A percentile compares a stretch with the other conserved stretches of the same genome.
Evolutionary conservation across 53 echinoderm and acorn worm genomes (phyloP).

Genomic region (Hippasteria phrygiana): DNA sequence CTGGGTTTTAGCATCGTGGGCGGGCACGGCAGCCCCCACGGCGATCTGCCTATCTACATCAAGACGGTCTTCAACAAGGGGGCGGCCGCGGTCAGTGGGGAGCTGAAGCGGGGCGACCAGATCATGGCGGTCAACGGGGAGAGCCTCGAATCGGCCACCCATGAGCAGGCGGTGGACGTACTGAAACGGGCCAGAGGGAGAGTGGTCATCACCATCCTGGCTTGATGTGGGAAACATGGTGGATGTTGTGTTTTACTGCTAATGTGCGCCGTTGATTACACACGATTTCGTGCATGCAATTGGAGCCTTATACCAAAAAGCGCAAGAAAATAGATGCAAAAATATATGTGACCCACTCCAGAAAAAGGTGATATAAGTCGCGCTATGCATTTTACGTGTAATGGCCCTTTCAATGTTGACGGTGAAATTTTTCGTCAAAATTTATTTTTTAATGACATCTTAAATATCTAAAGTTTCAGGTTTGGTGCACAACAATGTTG

Average conservation of each 20-base stretch:
- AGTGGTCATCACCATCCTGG: constrained; percentile 80
- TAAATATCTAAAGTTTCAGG: too few relatives aligned
- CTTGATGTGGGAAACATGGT: constrained; percentile 14
- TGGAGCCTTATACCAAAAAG: too few relatives aligned
- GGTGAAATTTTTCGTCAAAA: too few relatives aligned
- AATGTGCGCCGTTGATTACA: too few relatives aligned
- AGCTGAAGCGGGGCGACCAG: constrained; percentile 90
- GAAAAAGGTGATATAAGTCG: too few relatives aligned
- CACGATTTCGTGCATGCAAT: too few relatives aligned
- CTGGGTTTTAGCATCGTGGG: constrained; percentile 98
- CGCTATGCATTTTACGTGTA: too few relatives aligned
- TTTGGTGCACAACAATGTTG: too few relatives aligned
- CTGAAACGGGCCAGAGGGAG: constrained; percentile 84
- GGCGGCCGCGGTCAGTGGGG: constrained; percentile 81
- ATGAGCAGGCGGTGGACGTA: constrained; percentile 87
- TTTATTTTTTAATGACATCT: too few relatives aligned
- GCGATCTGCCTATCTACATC: constrained; percentile 98
- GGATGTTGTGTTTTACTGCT: neutral
- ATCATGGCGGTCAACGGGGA: constrained; percentile 90
- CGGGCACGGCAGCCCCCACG: constrained; percentile 93
- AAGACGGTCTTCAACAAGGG: constrained; percentile 97
- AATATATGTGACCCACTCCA: too few relatives aligned
- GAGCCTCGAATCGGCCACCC: constrained; percentile 81
- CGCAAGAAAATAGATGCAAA: too few relatives aligned
- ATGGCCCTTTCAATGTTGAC: too few relatives aligned